Evolutionary conservation across 2,797 vertebrate species (phyloP), one percentile per base, ranked within the genome.

Genomic region (Protosalanx chinensis): DNA sequence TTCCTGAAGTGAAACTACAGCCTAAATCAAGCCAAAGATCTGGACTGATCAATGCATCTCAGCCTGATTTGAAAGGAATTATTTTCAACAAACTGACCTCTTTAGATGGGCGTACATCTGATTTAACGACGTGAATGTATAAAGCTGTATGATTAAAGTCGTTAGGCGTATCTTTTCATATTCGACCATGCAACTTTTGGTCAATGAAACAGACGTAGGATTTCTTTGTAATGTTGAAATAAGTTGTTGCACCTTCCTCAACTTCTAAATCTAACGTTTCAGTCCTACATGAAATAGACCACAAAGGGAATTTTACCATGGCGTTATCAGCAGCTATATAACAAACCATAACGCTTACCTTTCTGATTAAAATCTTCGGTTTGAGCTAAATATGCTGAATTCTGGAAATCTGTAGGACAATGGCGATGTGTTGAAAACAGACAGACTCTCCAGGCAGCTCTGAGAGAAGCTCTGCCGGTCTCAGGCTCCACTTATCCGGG

Each of bases 401-500:
- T 77, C 80, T 27, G 74, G 51, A 41, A 27, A 62, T 72, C 73
- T 71, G 58, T 62, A 69, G 74, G 15, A 67, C 81, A 79, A 79
- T 46, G 82, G 85, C 88, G 88, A 83, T 82, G 82, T 71, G 74
- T 76, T 76, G 72, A 76, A 65, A 74, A 35, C 32, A 69, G 82
- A 73, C 76, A 71, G 84, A 85, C 75, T 83, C 77, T 71, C 69
- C 63, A 72, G 68, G 77, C 83, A 81, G 84, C 82, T 75, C 65
- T 76, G 79, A 75, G 74, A 81, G 70, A 58, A 72, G 13, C 73
- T 72, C 75, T 80, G 86, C 83, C 61, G 88, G 74, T 84, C 85
- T 87, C 85, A 88, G 73, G 89, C 90, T 90, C 89, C 75, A 83
- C 84, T 87, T 71, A 72, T 87, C 79, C 81, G 88, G 88, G 89